A percentile compares a stretch with the other conserved stretches of the same genome.
Evolutionary conservation across 2,888 invertebrate species (phyloP).

Genomic region (Elegia similella): DNA sequence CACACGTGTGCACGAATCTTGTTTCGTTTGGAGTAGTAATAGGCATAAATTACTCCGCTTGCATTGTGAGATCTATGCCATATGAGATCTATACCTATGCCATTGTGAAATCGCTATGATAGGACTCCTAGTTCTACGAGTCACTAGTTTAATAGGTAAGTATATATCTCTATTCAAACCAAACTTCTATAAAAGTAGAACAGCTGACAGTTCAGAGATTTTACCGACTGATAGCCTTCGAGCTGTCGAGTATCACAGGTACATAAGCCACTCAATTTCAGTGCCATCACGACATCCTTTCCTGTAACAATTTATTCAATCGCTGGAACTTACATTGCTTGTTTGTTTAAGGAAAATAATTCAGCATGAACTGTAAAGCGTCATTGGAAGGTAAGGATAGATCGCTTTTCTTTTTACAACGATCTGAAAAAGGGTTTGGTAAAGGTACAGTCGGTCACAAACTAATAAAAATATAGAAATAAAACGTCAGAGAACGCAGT

Average conservation of each 20-base stretch:
- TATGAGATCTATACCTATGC: too few relatives aligned
- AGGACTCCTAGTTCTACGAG: too few relatives aligned
- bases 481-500: not conserved
- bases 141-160: too few relatives aligned
- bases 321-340: not conserved
- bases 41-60: too few relatives aligned
- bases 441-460: not conserved
- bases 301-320: not conserved
- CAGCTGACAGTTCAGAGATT: constrained; percentile 12
- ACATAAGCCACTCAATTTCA: constrained; percentile 6
- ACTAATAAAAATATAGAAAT: not conserved
- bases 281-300: not conserved
- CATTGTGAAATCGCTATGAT: too few relatives aligned
- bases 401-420: not conserved
- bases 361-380: not conserved
- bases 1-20: too few relatives aligned
- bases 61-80: too few relatives aligned
- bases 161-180: too few relatives aligned
- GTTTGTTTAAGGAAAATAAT: not conserved
- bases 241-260: not conserved
- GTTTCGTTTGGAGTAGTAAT: too few relatives aligned
- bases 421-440: not conserved
- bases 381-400: not conserved
- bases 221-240: constrained; percentile 1
- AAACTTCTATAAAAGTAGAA: not conserved